Evolutionary conservation across 2,797 vertebrate species (phyloP), one percentile per base, ranked within the genome.

Genomic region (Delichon dasypus): DNA sequence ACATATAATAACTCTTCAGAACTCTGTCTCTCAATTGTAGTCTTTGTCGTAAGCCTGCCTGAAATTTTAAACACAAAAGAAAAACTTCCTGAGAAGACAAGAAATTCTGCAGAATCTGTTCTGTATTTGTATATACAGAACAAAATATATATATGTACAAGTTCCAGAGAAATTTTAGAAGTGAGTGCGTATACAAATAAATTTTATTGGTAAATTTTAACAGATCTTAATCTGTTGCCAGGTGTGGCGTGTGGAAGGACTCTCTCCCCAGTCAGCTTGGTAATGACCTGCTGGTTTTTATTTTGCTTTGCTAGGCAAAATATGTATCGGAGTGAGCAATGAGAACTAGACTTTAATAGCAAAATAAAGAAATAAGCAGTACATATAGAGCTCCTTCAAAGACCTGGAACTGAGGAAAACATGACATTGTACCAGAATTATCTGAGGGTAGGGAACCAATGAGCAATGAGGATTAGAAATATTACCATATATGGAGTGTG

Each of bases 241-340:
- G 10, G 25, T 34, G 25, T 50, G 2, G 10, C 9, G 0, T 0
- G 0, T 23, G 13, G 54, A 47, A 90, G 16, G 30, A 32, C 53
- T 45, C 77, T 74, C 14, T 71, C 16, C 16, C 8, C 5, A 19
- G 4, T 9, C 21, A 45, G 7, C 29, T 58, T 66, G 36, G 10
- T 30, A 34, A 42, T 18, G 27, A 27, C 9, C 19, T 86, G 8
- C 13, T 77, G 48, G 34, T 6, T 84, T 82, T 79, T 70, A 26
- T 36, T 88, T 83, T 62, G 10, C 27, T 42, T 66, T 85, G 2
- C 25, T 66, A 2, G 18, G 3, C 5, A 51, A 16, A 25, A 25
- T 25, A 21, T 47, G 2, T 57, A 23, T 23, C 34, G 54, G 21
- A 57, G 23, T 34, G 54, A 23, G 32, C 32, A n/a, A 57, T 16